phyloP scores from a whole-genome alignment of 2,888 invertebrate genomes.

The Ectropis crepuscularia region DNA sequence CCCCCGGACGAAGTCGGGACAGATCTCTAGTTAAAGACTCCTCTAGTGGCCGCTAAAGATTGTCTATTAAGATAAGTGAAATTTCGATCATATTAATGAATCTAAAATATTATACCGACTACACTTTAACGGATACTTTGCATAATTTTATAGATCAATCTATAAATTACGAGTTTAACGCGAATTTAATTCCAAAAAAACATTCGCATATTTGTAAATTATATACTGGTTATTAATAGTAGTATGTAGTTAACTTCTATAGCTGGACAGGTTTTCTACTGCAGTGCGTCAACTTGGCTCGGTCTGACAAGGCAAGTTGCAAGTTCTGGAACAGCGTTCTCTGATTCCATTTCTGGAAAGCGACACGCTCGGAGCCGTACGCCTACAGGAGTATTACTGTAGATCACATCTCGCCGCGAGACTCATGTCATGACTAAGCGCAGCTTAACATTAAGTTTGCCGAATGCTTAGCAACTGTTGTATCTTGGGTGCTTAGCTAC shows the following conservation, averaged over 20 bases:
- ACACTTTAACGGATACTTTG: constrained; percentile 4
- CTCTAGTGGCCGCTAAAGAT: no score
- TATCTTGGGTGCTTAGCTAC: neutral
- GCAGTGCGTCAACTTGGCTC: constrained; percentile 46
- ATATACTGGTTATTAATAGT: neutral
- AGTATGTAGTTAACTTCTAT: neutral
- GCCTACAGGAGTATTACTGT: constrained; percentile 69
- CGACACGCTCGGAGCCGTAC: constrained; percentile 55
- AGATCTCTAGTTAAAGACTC: no score
- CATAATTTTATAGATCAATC: constrained; percentile 18
- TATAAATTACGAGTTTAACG: neutral
- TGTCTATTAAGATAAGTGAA: no score
- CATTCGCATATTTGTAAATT: neutral
- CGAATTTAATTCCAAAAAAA: neutral
- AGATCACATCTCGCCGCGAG: constrained; percentile 64
- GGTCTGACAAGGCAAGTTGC: constrained; percentile 61
- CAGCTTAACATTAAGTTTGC: constrained; percentile 21
- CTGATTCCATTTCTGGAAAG: constrained; percentile 70
- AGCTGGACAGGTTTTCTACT: constrained; percentile 17
- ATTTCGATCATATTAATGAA: neutral
- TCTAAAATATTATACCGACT: neutral
- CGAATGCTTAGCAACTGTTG: neutral
- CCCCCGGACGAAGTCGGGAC: no score
- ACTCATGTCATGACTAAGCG: constrained; percentile 63
- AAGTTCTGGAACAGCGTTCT: constrained; percentile 62